These are phyloP conservation scores for Nipponacmea schrenckii DNA, from an alignment of 2,888 invertebrate genomes.

Conservation along the genomic window DNA sequence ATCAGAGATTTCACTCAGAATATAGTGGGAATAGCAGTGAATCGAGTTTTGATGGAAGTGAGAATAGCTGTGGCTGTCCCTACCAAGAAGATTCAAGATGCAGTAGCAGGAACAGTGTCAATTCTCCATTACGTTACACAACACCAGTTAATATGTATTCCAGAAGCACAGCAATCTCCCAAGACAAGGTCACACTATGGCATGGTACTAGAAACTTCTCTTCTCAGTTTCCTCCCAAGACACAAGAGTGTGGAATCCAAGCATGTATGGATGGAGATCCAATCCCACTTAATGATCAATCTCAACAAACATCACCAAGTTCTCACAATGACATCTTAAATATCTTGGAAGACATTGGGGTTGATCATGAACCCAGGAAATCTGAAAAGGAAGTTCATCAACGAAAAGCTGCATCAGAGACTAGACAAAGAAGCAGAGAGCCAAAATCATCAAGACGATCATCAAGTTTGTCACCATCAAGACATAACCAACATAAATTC, in stretches of 20 bases:
- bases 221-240: slow-evolving; percentile 58
- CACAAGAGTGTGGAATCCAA: slow-evolving; percentile 57
- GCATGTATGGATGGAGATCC: slow-evolving; percentile 37
- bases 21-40: neutral
- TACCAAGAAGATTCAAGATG: slow-evolving; percentile 4
- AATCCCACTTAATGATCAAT: slow-evolving; percentile 23
- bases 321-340: slow-evolving; percentile 31
- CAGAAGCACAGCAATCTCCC: slow-evolving; percentile 49
- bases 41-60: slow-evolving; percentile 2
- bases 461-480: slow-evolving; percentile 36
- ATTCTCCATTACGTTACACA: slow-evolving; percentile 38
- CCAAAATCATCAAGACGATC: slow-evolving; percentile 25
- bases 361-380: slow-evolving; percentile 16
- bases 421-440: slow-evolving; percentile 8
- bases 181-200: slow-evolving; percentile 57
- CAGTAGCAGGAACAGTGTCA: neutral
- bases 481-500: slow-evolving; percentile 43
- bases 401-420: neutral
- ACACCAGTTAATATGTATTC: slow-evolving; percentile 30
- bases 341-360: slow-evolving; percentile 28
- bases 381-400: slow-evolving; percentile 8
- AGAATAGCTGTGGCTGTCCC: neutral
- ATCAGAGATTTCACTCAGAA: slow-evolving; percentile 8
- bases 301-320: slow-evolving; percentile 38
- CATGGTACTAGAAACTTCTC: slow-evolving; percentile 59